Percentiles rank a stretch among this genome's conserved stretches.
phyloP scores from a whole-genome alignment of 2,113 vertebrate species.

The Cyphomyrus plagiostoma region DNA sequence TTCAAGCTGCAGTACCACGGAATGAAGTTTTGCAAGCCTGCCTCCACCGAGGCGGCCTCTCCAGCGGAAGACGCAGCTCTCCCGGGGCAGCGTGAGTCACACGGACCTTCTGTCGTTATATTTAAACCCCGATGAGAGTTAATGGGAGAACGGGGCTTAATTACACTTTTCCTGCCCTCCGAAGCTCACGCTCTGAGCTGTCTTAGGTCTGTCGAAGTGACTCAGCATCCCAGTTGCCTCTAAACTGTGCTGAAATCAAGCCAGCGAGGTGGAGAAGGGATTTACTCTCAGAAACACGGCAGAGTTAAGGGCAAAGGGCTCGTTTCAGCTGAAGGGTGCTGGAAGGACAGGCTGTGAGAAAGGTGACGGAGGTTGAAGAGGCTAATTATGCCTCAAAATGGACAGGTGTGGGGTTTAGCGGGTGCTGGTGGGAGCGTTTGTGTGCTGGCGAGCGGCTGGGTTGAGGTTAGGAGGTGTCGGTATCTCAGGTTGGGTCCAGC shows the following conservation, averaged over 20 bases:
- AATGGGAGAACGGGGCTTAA: not conserved
- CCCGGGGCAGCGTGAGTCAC: not conserved
- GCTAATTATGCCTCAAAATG: slow-evolving; percentile 1
- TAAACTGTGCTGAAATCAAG: slow-evolving; percentile 1
- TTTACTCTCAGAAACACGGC: not conserved
- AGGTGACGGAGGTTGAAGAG: not conserved
- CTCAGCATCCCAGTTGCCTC: not conserved
- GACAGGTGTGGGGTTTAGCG: not conserved
- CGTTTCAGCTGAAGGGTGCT: slow-evolving; percentile 6
- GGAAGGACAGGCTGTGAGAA: not conserved
- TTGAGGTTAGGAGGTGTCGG: not conserved
- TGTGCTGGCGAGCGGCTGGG: not conserved
- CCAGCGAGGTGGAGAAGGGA: not conserved
- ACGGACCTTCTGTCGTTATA: not conserved
- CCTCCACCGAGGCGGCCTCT: not conserved
- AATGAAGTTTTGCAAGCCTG: not conserved
- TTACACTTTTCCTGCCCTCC: not conserved
- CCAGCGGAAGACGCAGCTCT: not conserved
- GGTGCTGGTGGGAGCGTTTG: not conserved
- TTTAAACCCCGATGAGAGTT: not conserved
- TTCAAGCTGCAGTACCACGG: not conserved
- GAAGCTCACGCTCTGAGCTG: not conserved
- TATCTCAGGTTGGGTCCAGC: not conserved
- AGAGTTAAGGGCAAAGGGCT: not conserved
- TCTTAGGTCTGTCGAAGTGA: not conserved